Evolutionary conservation across 2,113 vertebrate species (phyloP), one percentile per base, ranked within the genome.

Genomic region (Notothenia rossii): DNA sequence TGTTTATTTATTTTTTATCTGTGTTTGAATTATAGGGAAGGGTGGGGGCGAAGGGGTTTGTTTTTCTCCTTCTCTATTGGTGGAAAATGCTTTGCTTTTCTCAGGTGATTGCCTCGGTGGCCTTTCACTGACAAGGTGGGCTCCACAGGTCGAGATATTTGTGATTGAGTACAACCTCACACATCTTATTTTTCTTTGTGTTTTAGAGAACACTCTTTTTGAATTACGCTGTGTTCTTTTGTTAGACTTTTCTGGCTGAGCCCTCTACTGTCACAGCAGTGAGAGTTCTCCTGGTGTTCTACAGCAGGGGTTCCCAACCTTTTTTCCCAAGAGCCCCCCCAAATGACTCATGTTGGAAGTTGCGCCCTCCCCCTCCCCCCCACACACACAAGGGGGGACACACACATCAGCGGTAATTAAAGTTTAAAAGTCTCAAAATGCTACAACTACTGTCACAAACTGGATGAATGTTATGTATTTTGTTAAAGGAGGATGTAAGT

Each of bases 1-100:
- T 90, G 89, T 92, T 83, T 88, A 55, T 61, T 65, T 50, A 15
- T 48, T 10, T 25, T 1, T 70, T 85, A 69, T 82, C 4, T 5
- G 54, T 71, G 70, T 75, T 72, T 72, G 36, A 68, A 79, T 78
- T 77, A 67, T 79, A 72, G 55, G 62, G 59, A 36, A 11, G 36
- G 45, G 25, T 20, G 51, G 12, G 10, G 29, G 15, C 46, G 73
- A 54, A 51, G 73, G 54, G 45, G 7, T 40, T 40, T 45, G 51
- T 43, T 53, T 63, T 62, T 74, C 67, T 45, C 56, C 43, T 62
- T 50, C 51, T 81, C 10, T 45, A 58, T 81, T 69, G 71, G 56
- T 75, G 65, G 60, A 65, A 87, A 59, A 73, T 73, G 66, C 45
- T 79, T 85, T 86, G 20, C 62, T 75, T 77, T 76, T 45, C 82